Conservation (phyloP, 2,888 invertebrate genomes). For the Sussaba pulchella region DNA sequence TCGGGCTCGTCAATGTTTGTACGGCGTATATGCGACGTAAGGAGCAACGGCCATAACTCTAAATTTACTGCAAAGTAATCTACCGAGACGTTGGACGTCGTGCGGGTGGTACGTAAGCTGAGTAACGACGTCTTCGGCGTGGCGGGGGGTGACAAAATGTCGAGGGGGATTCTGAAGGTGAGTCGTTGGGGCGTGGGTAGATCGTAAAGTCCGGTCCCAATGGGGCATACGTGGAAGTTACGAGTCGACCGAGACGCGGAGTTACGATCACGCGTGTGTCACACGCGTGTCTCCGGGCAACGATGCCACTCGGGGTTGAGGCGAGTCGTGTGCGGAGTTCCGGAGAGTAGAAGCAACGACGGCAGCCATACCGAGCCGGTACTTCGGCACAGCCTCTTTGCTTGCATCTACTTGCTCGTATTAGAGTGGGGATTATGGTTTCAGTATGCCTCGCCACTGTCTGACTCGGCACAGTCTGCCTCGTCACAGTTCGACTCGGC, state of each 20-base stretch:
- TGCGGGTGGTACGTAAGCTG: slow-evolving; percentile 11
- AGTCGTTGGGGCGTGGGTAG: slow-evolving; percentile 31
- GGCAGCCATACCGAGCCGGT: background rate
- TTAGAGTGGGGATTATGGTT: too few relatives aligned
- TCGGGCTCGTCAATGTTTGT: background rate
- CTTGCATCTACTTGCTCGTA: too few relatives aligned
- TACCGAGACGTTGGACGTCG: slow-evolving; percentile 26
- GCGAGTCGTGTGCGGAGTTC: background rate
- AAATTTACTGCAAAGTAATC: slow-evolving; percentile 53
- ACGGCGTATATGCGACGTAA: background rate
- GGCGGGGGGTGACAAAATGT: slow-evolving; percentile 20
- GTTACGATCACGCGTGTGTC: slow-evolving; percentile 63
- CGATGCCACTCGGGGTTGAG: slow-evolving; percentile 32
- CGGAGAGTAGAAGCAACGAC: background rate
- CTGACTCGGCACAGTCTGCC: too few relatives aligned
- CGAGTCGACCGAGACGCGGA: slow-evolving; percentile 43
- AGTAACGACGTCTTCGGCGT: slow-evolving; percentile 40
- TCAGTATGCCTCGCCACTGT: too few relatives aligned
- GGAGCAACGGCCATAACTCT: slow-evolving; percentile 8
- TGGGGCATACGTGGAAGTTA: slow-evolving; percentile 41
- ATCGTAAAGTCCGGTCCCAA: slow-evolving; percentile 62
- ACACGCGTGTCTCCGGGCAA: slow-evolving; percentile 35
- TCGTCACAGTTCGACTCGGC: too few relatives aligned
- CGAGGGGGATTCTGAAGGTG: slow-evolving; percentile 43
- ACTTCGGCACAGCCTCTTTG: background rate